Evolutionary conservation across 2,113 vertebrate species (phyloP).

Genomic region (Oryzias javanicus): DNA sequence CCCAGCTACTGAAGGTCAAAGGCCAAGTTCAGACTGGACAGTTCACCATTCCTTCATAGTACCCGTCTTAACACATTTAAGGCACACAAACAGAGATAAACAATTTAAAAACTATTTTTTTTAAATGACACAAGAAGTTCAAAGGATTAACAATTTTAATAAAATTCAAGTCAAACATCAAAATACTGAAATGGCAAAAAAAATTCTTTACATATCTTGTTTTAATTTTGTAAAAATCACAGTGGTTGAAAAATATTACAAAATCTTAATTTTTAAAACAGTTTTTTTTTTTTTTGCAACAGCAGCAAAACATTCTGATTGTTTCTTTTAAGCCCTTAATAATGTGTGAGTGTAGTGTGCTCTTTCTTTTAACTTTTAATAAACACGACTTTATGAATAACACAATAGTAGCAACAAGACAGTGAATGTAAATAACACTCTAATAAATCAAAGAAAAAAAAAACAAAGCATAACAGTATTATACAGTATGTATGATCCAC

Average conservation of each 20-base stretch:
- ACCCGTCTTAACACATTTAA: too few species aligned
- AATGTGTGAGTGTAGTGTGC: constrained; percentile 66
- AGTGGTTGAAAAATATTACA: constrained; percentile 82
- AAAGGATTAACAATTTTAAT: constrained; percentile 79
- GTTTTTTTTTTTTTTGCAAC: constrained; percentile 73
- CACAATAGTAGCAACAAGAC: constrained; percentile 40
- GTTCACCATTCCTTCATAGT: too few species aligned
- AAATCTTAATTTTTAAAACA: constrained; percentile 69
- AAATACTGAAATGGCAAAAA: constrained; percentile 80
- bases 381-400: constrained; percentile 26
- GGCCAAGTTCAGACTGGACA: too few species aligned
- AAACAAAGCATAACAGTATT: constrained; percentile 69
- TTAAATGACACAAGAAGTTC: constrained; percentile 16
- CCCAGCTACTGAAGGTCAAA: too few species aligned
- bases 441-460: constrained; percentile 53
- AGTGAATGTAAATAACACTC: constrained; percentile 59
- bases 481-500: constrained; percentile 61
- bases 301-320: constrained; percentile 82
- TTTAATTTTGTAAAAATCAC: constrained; percentile 78
- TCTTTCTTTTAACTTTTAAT: constrained; percentile 56
- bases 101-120: background rate
- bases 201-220: constrained; percentile 48
- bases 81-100: background rate
- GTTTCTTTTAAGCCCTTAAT: constrained; percentile 77
- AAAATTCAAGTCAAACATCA: constrained; percentile 83